These are phyloP conservation scores for Lagocephalus sceleratus DNA, from an alignment of 2,797 vertebrate species.

Conservation along the genomic window DNA sequence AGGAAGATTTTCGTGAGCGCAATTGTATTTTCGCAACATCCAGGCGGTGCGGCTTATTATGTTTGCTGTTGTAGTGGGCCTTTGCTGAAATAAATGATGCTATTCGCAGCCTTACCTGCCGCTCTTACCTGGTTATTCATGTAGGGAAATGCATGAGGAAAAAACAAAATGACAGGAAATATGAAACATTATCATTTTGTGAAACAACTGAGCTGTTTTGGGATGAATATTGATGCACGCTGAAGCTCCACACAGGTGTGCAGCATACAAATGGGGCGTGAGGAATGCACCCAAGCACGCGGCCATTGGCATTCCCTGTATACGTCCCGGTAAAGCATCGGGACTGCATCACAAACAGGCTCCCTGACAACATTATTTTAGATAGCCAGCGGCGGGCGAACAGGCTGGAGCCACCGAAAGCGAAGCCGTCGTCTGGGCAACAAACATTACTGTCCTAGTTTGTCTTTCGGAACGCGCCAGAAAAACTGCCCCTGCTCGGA, in stretches of 20 bases:
- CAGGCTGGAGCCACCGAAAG: neutral
- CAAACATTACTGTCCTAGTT: constrained; percentile 2
- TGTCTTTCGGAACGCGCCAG: constrained; percentile 8
- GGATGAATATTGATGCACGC: constrained; percentile 27
- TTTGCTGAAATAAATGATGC: neutral
- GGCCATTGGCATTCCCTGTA: constrained; percentile 42
- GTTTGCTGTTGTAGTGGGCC: neutral
- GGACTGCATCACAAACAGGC: constrained; percentile 36
- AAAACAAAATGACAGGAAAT: neutral
- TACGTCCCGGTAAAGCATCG: constrained; percentile 24
- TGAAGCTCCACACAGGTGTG: constrained; percentile 9
- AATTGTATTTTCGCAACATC: neutral
- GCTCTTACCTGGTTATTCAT: neutral
- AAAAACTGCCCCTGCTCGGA: constrained; percentile 3
- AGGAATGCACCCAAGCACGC: constrained; percentile 10
- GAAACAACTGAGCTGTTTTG: constrained; percentile 5
- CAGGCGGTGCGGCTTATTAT: neutral
- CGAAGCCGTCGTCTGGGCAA: neutral
- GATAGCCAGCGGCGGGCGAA: constrained; percentile 16
- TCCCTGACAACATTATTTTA: constrained; percentile 17
- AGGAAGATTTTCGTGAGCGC: neutral
- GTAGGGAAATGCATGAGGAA: neutral
- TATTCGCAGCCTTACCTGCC: neutral
- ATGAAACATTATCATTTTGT: neutral
- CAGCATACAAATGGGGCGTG: constrained; percentile 28